Base-by-base conservation (phyloP, 1,140 invertebrate genomes). In the Campoletis sonorensis region DNA sequence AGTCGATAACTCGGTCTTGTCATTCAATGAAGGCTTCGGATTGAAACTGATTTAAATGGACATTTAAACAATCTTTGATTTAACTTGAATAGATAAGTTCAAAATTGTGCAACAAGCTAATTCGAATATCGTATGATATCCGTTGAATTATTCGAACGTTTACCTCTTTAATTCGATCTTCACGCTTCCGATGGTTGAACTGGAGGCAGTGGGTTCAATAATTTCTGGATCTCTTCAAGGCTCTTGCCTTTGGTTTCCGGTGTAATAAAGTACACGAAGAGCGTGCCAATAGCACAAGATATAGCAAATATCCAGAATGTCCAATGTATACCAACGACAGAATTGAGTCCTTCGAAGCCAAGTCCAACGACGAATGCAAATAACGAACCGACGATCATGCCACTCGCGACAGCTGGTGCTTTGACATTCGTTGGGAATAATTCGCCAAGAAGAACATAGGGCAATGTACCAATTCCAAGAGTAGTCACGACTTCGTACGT, bases 211-310 rank as follows among this genome's bases (percentile, higher is more conserved):
- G 85, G 82, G 79, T 90, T 87, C 33, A 92, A 80, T 54, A 90
- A 81, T 10, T 51, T 82, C 84, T 94, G 93, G 30, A 96, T 95
- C 84, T 96, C 94, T 82, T 95, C 94, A 21, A 95, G 91, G 0
- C 93, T 94, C 61, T 95, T 93, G 1, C 95, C 95, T 85, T 96
- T 96, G 0, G 96, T 97, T 90, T 97, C 96, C 1, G 95, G 95
- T 1, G 96, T 91, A 5, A 95, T 91, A 77, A 94, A 90, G 64
- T 93, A 93, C 0, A 94, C 91, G 40, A 95, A 91, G 0, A 95
- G 75, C 0, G 93, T 90, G 4, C 95, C 94, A 0, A 93, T 16
- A 0, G 93, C 84, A 33, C 94, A 94, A 64, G 94, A 89, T 1
- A 93, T 91, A 13, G 95, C 92, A 89, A 96, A 96, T 27, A 95